Conservation (phyloP, 2,888 invertebrate genomes). For the Anthophora plumipes region DNA sequence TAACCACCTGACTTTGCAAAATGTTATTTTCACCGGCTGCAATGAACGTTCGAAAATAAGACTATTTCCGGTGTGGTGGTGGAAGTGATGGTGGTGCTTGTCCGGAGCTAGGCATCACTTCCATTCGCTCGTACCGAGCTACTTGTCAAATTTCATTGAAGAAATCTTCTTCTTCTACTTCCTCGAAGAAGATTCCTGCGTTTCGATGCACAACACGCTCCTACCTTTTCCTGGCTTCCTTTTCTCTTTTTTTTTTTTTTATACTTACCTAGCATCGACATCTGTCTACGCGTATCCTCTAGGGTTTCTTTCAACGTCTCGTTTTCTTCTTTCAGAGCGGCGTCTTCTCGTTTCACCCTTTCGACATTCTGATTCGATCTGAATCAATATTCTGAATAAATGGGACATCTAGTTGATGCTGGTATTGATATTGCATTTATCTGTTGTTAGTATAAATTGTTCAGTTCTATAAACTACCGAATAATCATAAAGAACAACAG, state of each 20-base stretch:
- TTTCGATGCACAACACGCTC: not conserved
- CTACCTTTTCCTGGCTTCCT: not conserved
- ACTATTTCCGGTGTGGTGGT: slow-evolving; percentile 22
- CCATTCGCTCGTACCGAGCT: not conserved
- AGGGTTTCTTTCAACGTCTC: slow-evolving; percentile 28
- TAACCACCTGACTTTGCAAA: slow-evolving; percentile 64
- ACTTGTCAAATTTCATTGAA: slow-evolving; percentile 11
- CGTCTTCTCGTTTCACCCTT: not conserved
- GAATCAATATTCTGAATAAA: slow-evolving; percentile 24
- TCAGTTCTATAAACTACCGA: no score
- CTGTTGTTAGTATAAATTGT: not conserved
- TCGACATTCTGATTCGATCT: slow-evolving; percentile 18
- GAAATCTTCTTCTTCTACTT: not conserved
- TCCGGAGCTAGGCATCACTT: no score
- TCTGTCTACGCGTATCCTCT: slow-evolving; percentile 18
- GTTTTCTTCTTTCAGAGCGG: slow-evolving; percentile 7
- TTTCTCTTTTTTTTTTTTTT: no score
- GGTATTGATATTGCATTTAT: not conserved
- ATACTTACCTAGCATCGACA: slow-evolving; percentile 34
- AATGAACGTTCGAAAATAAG: slow-evolving; percentile 50
- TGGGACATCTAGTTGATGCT: not conserved
- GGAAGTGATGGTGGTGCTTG: no score
- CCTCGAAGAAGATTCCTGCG: not conserved
- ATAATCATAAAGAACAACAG: no score
- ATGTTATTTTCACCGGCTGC: slow-evolving; percentile 65